phyloP scores from a whole-genome alignment of 1,140 invertebrate species.

The Bilobella aurantiaca region DNA sequence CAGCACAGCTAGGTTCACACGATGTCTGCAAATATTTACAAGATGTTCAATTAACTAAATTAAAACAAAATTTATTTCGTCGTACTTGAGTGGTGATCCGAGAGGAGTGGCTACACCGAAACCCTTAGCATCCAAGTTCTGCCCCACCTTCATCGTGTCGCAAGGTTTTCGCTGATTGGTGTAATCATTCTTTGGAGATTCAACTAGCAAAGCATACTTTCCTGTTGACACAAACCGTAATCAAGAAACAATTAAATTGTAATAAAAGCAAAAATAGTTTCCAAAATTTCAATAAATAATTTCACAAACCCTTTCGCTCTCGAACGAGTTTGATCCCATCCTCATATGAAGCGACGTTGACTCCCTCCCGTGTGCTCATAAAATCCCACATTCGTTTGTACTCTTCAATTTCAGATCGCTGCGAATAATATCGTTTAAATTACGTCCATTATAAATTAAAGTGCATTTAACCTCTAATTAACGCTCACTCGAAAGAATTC shows the following conservation, averaged over 20 bases:
- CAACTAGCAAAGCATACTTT: slow-evolving; percentile 56
- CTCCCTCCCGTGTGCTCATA: slow-evolving; percentile 46
- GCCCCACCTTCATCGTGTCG: slow-evolving; percentile 56
- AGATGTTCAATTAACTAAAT: slow-evolving; percentile 1
- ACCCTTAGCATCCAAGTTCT: slow-evolving; percentile 50
- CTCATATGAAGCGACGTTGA: slow-evolving; percentile 45
- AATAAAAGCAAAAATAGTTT: neutral
- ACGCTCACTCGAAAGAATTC: slow-evolving; percentile 49
- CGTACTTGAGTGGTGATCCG: slow-evolving; percentile 47
- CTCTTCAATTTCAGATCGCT: slow-evolving; percentile 51
- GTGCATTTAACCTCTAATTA: neutral
- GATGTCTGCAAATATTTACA: slow-evolving; percentile 38
- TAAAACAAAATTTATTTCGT: neutral
- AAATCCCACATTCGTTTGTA: slow-evolving; percentile 50
- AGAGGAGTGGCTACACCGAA: slow-evolving; percentile 51
- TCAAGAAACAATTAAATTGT: too few relatives aligned
- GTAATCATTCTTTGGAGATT: slow-evolving; percentile 57
- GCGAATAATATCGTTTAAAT: neutral
- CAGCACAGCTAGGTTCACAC: slow-evolving; percentile 49
- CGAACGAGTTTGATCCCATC: slow-evolving; percentile 48
- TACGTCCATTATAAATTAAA: neutral
- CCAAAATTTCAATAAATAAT: neutral
- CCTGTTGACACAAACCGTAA: too few relatives aligned
- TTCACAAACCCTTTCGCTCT: slow-evolving; percentile 40
- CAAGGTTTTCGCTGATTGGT: slow-evolving; percentile 48